Base-by-base conservation (phyloP, 2,888 invertebrate species). In the Apocheima hispidaria region DNA sequence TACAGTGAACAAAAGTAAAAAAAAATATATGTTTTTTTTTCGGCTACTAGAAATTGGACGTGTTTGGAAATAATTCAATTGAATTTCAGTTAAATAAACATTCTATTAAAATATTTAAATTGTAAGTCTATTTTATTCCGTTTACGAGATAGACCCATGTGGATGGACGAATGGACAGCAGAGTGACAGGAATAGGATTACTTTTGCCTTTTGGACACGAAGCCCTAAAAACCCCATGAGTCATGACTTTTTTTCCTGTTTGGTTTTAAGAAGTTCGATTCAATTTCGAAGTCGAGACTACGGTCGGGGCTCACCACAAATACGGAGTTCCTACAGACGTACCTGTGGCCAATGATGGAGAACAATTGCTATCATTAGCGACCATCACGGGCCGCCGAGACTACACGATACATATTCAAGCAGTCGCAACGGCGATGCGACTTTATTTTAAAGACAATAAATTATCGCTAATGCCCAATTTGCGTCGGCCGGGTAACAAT, bases 391-490 rank as follows among this genome's bases (percentile, higher is more conserved):
- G 74, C 71, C 71, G 79, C 75, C 83, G 77, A 81, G 82, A 88
- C 88, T 83, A 88, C 83, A 82, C 84, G 81, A 81, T 89, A 87
- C 86, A 90, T 90, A 92, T 90, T 91, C 89, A 92, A 90, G 87
- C 84, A 84, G 81, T 79, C 77, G 74, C 81, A 78, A 84, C 85
- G 81, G 89, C 89, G 90, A 91, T 90, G 86, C 84, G 75, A 87
- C 83, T 86, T 89, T 86, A 87, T 89, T 88, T 86, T 82, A 88
- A 89, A 88, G 81, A 83, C 90, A 86, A 92, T 92, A 92, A 90
- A 92, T 92, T 92, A 92, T 91, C 77, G 88, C 88, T 89, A 92
- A 92, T 91, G 90, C 92, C 89, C 91, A 92, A 92, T 92, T 92
- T 92, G 92, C 88, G 90, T 90, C 90, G 83, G 83, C 82, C 82